Evolutionary conservation across 2,888 invertebrate genomes (phyloP).

Genomic region (Dorcus hopei): DNA sequence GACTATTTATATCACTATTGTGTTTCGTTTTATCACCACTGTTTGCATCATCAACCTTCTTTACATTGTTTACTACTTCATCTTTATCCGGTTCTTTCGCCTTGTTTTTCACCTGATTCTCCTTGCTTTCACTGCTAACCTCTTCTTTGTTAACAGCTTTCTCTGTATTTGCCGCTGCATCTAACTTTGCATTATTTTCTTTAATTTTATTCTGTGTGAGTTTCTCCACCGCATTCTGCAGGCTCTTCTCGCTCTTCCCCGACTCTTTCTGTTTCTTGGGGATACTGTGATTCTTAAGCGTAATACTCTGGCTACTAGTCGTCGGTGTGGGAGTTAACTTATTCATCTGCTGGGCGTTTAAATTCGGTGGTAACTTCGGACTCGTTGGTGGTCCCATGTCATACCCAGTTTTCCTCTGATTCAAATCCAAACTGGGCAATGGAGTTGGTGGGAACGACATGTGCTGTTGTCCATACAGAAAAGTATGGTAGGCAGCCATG

Average conservation of each 20-base stretch:
- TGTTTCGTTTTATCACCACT: constrained; percentile 8
- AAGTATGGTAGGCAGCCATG: constrained; percentile 45
- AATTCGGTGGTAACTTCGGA: constrained; percentile 17
- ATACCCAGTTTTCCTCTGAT: constrained; percentile 34
- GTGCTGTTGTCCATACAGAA: constrained; percentile 33
- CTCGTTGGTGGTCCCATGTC: constrained; percentile 16
- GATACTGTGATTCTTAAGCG: constrained; percentile 6
- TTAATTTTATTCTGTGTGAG: constrained; percentile 42
- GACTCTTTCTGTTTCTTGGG: constrained; percentile 24
- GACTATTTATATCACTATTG: constrained; percentile 12
- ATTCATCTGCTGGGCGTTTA: not conserved
- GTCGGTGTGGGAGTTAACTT: not conserved
- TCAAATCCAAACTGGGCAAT: constrained; percentile 29
- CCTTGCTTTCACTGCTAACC: constrained; percentile 9
- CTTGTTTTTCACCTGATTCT: not conserved
- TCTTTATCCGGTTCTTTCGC: not conserved
- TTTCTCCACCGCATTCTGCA: constrained; percentile 45
- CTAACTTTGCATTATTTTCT: constrained; percentile 22
- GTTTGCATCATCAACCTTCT: not conserved
- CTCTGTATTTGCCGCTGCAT: not conserved
- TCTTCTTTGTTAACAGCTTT: not conserved
- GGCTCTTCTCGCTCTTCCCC: constrained; percentile 41
- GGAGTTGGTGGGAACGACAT: constrained; percentile 34
- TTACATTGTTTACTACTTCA: not conserved
- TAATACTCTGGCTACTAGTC: not conserved